Conservation (phyloP, 2,113 vertebrate species). For the Aptenodytes forsteri region DNA sequence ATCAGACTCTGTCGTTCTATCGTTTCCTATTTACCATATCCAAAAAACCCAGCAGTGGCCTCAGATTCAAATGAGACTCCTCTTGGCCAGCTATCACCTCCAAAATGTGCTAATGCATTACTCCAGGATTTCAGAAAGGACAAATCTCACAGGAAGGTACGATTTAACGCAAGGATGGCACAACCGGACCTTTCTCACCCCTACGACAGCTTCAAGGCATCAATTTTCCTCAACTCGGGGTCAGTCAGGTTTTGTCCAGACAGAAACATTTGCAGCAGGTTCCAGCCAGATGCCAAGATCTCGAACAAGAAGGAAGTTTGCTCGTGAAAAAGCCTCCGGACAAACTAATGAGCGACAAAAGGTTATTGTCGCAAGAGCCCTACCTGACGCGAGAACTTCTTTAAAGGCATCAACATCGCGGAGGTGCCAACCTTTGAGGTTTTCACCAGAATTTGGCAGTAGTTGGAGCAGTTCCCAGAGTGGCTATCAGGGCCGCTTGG, state of each 20-base stretch:
- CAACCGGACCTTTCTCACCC: background rate
- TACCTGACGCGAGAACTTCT: background rate
- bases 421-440: background rate
- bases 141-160: background rate
- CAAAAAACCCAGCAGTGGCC: background rate
- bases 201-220: background rate
- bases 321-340: background rate
- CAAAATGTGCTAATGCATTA: background rate
- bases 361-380: background rate
- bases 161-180: background rate
- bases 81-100: background rate
- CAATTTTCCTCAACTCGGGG: background rate
- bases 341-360: background rate
- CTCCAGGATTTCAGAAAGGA: background rate
- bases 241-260: background rate
- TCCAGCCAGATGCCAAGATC: background rate
- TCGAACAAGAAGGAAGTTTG: background rate
- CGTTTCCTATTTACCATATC: background rate
- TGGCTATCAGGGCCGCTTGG: background rate
- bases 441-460: background rate
- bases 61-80: background rate
- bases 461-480: background rate
- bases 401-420: rapidly evolving
- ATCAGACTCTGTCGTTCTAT: background rate
- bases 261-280: background rate